Evolutionary conservation across 2,888 invertebrate species (phyloP), one percentile per base, ranked within the genome.

Genomic region (Leptarthrus brevirostris): DNA sequence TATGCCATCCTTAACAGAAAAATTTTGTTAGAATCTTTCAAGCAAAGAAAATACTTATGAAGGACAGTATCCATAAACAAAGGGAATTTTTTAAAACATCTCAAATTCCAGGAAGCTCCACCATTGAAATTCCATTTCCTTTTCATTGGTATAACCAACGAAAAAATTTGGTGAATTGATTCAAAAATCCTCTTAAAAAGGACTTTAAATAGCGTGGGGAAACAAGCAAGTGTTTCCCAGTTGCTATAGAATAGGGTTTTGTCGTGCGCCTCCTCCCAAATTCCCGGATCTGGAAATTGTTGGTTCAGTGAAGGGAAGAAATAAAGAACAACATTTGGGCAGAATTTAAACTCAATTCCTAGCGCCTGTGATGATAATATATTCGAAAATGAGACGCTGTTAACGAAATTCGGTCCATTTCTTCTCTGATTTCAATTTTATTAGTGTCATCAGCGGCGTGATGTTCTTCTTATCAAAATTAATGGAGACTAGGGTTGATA

Each of bases 401-500:
- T 14, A 34, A 16, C 26, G 26, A 47, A 47, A 47, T 66, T 66
- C 47, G 47, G 44, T 44, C 47, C 64, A 66, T 66, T 66, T 66
- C 64, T 66, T 26, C 36, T 66, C 24, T 47, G 47, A 66, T 66
- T 66, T 66, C 64, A 24, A 66, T 66, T 66, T 66, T 66, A 66
- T 66, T 66, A 66, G 64, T 66, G 64, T 47, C 64, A 66, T 66
- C 64, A 66, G 30, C 24, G 47, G 24, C 64, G 64, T 16, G 64
- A 66, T 47, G 47, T 47, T 44, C 64, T 22, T 26, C 47, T 66
- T 66, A 66, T 66, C 64, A 24, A 26, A 66, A 24, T 66, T 66
- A 66, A 66, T 66, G 64, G 64, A n/a, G n/a, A n/a, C n/a, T n/a
- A n/a, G n/a, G n/a, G n/a, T n/a, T n/a, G n/a, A n/a, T n/a, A n/a